Conservation (phyloP, 2,888 invertebrate species). For the Anthoptus insignis region DNA sequence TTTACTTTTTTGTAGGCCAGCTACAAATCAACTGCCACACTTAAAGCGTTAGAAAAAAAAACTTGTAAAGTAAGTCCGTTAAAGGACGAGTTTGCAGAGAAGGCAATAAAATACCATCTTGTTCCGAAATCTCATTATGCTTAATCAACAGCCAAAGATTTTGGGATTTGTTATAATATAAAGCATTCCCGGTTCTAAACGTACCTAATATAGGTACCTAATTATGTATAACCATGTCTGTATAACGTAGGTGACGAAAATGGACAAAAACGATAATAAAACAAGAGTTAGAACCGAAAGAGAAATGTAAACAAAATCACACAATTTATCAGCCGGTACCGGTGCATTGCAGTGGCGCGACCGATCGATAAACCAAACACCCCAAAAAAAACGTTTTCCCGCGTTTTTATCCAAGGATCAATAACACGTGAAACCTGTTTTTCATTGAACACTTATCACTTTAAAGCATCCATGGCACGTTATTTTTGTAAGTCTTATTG, state of each 20-base stretch:
- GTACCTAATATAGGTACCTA: too few species aligned
- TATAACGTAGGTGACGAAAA: too few species aligned
- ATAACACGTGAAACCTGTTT: conserved; percentile 7
- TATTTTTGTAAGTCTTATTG: conserved; percentile 11
- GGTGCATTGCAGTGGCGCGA: conserved; percentile 68
- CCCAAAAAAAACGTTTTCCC: conserved; percentile 61
- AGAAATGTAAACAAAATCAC: conserved; percentile 70
- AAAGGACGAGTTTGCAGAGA: too few species aligned
- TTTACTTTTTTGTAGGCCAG: too few species aligned
- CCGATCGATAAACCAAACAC: conserved; percentile 74
- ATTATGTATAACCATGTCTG: too few species aligned
- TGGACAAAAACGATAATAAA: too few species aligned
- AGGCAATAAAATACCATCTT: too few species aligned
- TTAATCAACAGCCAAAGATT: background rate
- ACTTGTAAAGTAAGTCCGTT: conserved; percentile 73
- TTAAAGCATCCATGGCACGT: background rate
- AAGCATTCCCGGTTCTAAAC: background rate
- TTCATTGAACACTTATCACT: conserved; percentile 37
- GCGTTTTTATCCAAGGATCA: conserved; percentile 64
- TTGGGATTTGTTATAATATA: background rate
- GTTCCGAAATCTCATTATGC: too few species aligned
- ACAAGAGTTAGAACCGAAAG: conserved; percentile 50
- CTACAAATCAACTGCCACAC: conserved; percentile 53
- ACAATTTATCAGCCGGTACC: conserved; percentile 66
- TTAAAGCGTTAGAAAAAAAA: too few species aligned